Evolutionary conservation across 2,888 invertebrate genomes (phyloP).

Genomic region (Drosophila paucipuncta): DNA sequence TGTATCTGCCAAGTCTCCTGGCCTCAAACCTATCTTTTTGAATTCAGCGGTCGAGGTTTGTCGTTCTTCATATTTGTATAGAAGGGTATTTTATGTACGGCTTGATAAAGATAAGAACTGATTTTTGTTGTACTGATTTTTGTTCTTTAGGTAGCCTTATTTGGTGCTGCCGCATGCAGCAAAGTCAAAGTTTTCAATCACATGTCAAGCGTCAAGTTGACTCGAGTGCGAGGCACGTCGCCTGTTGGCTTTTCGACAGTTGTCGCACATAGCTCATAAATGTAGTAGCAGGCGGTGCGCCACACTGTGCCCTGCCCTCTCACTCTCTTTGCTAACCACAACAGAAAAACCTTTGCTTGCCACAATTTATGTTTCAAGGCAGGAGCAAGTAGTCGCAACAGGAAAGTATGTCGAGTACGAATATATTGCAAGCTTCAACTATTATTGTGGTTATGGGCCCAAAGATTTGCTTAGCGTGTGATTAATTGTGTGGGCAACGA

Average conservation of each 20-base stretch:
- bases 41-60: background rate
- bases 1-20: background rate
- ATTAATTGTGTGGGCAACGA: constrained; percentile 63
- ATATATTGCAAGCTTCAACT: constrained; percentile 20
- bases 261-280: constrained; percentile 79
- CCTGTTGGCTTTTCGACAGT: constrained; percentile 72
- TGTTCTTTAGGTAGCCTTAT: constrained; percentile 23
- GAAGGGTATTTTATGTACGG: background rate
- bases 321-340: constrained; percentile 51
- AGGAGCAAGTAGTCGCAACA: constrained; percentile 12
- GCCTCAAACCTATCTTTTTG: background rate
- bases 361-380: constrained; percentile 61
- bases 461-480: constrained; percentile 56
- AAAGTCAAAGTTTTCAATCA: constrained; percentile 82
- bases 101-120: too few relatives aligned
- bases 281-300: constrained; percentile 50
- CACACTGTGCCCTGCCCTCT: background rate
- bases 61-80: background rate
- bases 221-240: constrained; percentile 63
- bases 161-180: constrained; percentile 66
- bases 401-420: constrained; percentile 40
- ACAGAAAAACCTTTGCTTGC: constrained; percentile 62
- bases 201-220: constrained; percentile 76
- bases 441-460: constrained; percentile 16
- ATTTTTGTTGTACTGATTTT: background rate